Percentiles rank a stretch among this genome's conserved stretches.
Conservation (phyloP, 2,797 vertebrate species). For the Heterohyrax brucei region DNA sequence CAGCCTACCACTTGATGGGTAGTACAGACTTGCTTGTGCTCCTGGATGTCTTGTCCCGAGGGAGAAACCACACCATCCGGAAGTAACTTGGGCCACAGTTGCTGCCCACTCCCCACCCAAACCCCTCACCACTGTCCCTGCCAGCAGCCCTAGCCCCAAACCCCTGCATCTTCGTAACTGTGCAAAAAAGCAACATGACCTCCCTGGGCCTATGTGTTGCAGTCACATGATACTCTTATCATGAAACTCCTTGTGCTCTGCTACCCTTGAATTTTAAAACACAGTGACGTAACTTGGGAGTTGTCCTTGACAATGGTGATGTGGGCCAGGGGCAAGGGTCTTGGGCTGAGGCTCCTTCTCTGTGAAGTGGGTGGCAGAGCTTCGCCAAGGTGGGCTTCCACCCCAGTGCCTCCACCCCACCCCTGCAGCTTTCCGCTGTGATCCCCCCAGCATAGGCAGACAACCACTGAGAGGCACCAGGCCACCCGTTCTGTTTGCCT, state of each 20-base stretch:
- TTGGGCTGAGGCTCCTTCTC: background rate
- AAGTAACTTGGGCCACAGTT: background rate
- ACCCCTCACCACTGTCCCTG: too few relatives aligned
- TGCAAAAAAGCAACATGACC: background rate
- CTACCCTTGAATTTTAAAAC: background rate
- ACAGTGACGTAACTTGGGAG: background rate
- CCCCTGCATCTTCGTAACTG: rapidly evolving
- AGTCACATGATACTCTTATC: background rate
- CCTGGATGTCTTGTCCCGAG: background rate
- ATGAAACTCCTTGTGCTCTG: background rate
- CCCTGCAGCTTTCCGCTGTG: background rate
- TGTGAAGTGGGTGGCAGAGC: background rate
- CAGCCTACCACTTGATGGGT: too few relatives aligned
- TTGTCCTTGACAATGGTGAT: background rate
- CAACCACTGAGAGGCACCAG: background rate
- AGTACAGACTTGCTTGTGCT: background rate
- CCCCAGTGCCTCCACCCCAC: rapidly evolving
- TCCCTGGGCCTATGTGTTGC: background rate
- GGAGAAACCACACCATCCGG: background rate
- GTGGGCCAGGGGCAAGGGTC: background rate
- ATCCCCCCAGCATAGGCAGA: background rate
- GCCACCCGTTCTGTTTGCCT: background rate
- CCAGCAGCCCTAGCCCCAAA: rapidly evolving
- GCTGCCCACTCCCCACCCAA: background rate
- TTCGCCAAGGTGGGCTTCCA: too few relatives aligned